Conservation (phyloP, 2,888 invertebrate genomes). For the Hypomecis punctinalis region DNA sequence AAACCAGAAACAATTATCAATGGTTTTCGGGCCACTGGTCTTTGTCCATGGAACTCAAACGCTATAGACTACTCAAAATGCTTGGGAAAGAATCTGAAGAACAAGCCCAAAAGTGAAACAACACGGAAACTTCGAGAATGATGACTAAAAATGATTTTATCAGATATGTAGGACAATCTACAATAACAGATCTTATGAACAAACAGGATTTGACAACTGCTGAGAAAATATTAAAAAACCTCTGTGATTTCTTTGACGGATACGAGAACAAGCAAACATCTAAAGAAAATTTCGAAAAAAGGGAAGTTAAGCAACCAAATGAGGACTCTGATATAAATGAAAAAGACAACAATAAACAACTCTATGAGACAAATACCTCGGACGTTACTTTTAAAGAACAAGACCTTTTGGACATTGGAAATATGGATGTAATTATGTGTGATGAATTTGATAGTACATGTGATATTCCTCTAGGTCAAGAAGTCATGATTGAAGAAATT, state of each 20-base stretch:
- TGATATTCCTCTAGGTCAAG: slow-evolving; percentile 6
- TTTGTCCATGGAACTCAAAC: slow-evolving; percentile 29
- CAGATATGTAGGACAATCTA: slow-evolving; percentile 8
- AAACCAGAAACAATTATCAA: too few species aligned
- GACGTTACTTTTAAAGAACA: slow-evolving; percentile 10
- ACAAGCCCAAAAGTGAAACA: slow-evolving; percentile 1
- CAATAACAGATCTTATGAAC: slow-evolving; percentile 13
- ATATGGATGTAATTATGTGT: slow-evolving; percentile 7
- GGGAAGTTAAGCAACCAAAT: not conserved
- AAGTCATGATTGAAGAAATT: slow-evolving; percentile 12
- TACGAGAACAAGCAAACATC: slow-evolving; percentile 7
- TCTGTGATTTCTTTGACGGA: slow-evolving; percentile 18
- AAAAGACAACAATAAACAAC: slow-evolving; percentile 6
- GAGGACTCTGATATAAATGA: not conserved
- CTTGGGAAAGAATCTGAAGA: slow-evolving; percentile 19
- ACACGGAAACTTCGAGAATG: slow-evolving; percentile 8
- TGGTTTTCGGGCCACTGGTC: too few species aligned
- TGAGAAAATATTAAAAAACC: slow-evolving; percentile 20
- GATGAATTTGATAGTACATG: slow-evolving; percentile 15
- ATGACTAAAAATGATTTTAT: slow-evolving; percentile 11
- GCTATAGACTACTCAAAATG: slow-evolving; percentile 30
- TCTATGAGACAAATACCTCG: slow-evolving; percentile 14
- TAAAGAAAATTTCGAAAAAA: slow-evolving; percentile 1
- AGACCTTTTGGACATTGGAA: slow-evolving; percentile 8
- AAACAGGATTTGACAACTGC: slow-evolving; percentile 22